phyloP scores from a whole-genome alignment of 23 tunicate genomes.

The Halocynthia aurantium region DNA sequence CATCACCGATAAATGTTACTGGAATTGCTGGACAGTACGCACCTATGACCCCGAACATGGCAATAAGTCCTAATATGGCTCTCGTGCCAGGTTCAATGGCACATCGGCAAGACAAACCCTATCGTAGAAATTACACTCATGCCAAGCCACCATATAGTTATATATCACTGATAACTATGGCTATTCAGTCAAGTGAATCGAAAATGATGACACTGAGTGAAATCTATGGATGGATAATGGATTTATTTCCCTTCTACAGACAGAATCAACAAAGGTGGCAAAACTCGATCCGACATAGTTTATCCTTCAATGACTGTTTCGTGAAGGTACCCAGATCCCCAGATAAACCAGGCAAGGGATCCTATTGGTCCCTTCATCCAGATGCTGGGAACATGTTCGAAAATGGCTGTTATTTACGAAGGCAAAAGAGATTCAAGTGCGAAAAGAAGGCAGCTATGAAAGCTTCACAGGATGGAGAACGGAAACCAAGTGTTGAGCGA shows the following conservation, averaged over 20 bases:
- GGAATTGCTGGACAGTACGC: constrained; percentile 20
- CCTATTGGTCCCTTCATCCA: constrained; percentile 98
- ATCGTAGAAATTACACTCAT: constrained; percentile 79
- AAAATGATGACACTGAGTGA: constrained; percentile 99
- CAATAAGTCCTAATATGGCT: constrained; percentile 76
- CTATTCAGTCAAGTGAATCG: constrained; percentile 70
- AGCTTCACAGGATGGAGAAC: constrained; percentile 34
- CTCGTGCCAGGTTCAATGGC: constrained; percentile 48
- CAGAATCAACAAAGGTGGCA: constrained; percentile 99
- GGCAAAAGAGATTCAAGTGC: constrained; percentile 96
- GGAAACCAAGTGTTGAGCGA: constrained; percentile 20
- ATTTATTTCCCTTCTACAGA: constrained; percentile 90
- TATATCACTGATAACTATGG: constrained; percentile 86
- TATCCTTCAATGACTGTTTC: constrained; percentile 98
- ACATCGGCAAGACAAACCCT: constrained; percentile 43
- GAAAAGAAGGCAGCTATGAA: constrained; percentile 69
- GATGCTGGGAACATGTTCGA: constrained; percentile 99
- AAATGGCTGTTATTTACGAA: constrained; percentile 94
- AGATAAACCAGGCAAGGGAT: constrained; percentile 98
- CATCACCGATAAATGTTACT: constrained; percentile 11
- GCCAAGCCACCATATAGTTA: constrained; percentile 96
- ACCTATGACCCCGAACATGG: constrained; percentile 63
- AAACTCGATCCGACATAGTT: constrained; percentile 90
- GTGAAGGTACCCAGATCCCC: constrained; percentile 95
- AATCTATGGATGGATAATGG: constrained; percentile 99